Evolutionary conservation across 2,888 invertebrate genomes (phyloP), one percentile per base, ranked within the genome.

Genomic region (Tipula lateralis): DNA sequence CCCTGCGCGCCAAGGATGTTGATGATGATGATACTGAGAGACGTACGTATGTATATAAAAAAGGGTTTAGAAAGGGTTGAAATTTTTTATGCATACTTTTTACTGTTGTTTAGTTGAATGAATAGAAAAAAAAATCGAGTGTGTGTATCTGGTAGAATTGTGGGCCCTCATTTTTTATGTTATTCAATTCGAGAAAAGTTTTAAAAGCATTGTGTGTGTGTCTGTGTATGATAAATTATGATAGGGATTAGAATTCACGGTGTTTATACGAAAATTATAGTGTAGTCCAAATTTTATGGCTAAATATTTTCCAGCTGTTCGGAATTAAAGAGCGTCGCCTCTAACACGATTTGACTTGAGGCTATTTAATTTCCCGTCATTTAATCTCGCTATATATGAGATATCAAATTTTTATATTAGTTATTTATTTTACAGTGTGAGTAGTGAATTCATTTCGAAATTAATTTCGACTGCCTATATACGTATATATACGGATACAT

Each of bases 61-160:
- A 66, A 66, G 66, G 66, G 66, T 66, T 66, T 66, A 19, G 66
- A 66, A 66, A 66, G 66, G 66, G 66, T 66, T 66, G 66, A 66
- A 66, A 50, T 50, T 50, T 50, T 50, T 50, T 50, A 50, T 50
- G 44, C 44, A 50, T 50, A 50, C 44, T 50, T 50, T 50, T 24
- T 19, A 19, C 1, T 66, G 66, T 66, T 66, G 66, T 66, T 44
- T 44, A 3, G n/a, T 44, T n/a, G 19, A 19, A 66, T 66, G 19
- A 24, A 66, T 66, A 9, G 24, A 66, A 66, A 19, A 66, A 39
- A 39, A 39, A 39, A 44, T n/a, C 44, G 44, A 66, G 66, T 66
- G 66, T 66, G 24, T 24, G 24, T 24, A 19, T 19, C 50, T 6
- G 19, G 66, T 66, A 66, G 13, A 66, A 66, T 66, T 66, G 24